Conservation (phyloP, 2,888 invertebrate genomes). For the Mechanitis mazaeus region DNA sequence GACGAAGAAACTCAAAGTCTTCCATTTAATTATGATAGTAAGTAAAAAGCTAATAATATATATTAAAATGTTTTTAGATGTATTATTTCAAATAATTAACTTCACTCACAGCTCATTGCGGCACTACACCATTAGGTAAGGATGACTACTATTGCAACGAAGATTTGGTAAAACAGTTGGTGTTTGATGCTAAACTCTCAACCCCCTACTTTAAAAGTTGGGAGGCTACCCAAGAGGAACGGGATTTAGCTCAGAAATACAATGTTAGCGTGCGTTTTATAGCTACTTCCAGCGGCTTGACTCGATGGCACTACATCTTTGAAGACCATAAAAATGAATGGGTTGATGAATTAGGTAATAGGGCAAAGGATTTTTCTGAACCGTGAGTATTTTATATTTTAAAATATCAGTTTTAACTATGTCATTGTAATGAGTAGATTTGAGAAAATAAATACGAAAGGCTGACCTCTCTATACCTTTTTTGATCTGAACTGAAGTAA, state of each 20-base stretch:
- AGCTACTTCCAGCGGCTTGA: conserved; percentile 92
- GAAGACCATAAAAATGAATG: conserved; percentile 75
- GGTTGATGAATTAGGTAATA: conserved; percentile 53
- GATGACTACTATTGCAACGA: conserved; percentile 90
- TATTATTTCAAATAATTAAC: conserved; percentile 9
- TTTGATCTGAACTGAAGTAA: too few relatives aligned
- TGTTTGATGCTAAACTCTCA: conserved; percentile 89
- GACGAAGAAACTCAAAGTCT: conserved; percentile 42
- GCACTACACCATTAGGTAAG: conserved; percentile 75
- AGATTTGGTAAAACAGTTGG: conserved; percentile 88
- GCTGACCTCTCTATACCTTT: too few relatives aligned
- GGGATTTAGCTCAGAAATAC: conserved; percentile 78
- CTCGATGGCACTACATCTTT: conserved; percentile 88
- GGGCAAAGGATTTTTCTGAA: conserved; percentile 46
- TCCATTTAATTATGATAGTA: conserved; percentile 49
- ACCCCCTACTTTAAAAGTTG: conserved; percentile 77
- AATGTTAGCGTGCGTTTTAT: conserved; percentile 88
- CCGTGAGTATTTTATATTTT: conserved; percentile 42
- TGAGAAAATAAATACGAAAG: too few relatives aligned
- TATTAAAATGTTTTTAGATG: background rate
- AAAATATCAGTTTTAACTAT: background rate
- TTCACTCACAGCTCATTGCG: conserved; percentile 78
- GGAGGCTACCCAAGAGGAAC: conserved; percentile 70
- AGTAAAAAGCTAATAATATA: conserved; percentile 30
- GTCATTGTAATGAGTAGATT: too few relatives aligned